Evolutionary conservation across 2,888 invertebrate species (phyloP).

Genomic region (Drosophila rellima): DNA sequence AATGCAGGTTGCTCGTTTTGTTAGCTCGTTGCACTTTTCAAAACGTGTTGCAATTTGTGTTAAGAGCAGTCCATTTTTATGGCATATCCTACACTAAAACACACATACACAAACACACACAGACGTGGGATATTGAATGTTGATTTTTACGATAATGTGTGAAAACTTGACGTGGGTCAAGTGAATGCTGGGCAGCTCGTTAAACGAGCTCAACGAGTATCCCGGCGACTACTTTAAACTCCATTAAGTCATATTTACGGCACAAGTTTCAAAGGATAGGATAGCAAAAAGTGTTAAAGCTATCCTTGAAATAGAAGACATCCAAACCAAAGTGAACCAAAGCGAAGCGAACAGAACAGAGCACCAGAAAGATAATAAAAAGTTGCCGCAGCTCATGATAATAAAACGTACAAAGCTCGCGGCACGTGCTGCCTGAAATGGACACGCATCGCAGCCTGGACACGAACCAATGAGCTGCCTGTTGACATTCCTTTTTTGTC

Average conservation of each 20-base stretch:
- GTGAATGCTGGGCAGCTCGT: conserved; percentile 62
- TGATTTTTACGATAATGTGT: conserved; percentile 78
- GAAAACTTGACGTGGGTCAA: conserved; percentile 69
- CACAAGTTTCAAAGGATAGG: conserved; percentile 45
- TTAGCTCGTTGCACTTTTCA: conserved; percentile 60
- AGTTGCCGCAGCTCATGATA: conserved; percentile 77
- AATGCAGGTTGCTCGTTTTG: conserved; percentile 55
- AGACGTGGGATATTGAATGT: conserved; percentile 64
- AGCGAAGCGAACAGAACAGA: background rate
- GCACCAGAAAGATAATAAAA: conserved; percentile 71
- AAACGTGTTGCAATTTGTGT: conserved; percentile 75
- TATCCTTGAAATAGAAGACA: conserved; percentile 18
- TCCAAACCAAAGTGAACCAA: conserved; percentile 5
- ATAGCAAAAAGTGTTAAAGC: conserved; percentile 74
- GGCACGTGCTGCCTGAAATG: conserved; percentile 76
- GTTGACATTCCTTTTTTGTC: conserved; percentile 72
- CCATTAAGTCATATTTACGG: conserved; percentile 80
- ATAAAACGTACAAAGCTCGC: conserved; percentile 74
- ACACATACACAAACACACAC: conserved; percentile 17
- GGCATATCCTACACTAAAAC: conserved; percentile 16
- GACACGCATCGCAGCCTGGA: conserved; percentile 76
- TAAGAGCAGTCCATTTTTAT: conserved; percentile 65
- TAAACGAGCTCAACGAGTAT: conserved; percentile 50
- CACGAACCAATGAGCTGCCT: conserved; percentile 66
- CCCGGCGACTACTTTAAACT: conserved; percentile 67